Conservation (phyloP, 2,113 vertebrate species). For the Cyrtonyx montezumae region DNA sequence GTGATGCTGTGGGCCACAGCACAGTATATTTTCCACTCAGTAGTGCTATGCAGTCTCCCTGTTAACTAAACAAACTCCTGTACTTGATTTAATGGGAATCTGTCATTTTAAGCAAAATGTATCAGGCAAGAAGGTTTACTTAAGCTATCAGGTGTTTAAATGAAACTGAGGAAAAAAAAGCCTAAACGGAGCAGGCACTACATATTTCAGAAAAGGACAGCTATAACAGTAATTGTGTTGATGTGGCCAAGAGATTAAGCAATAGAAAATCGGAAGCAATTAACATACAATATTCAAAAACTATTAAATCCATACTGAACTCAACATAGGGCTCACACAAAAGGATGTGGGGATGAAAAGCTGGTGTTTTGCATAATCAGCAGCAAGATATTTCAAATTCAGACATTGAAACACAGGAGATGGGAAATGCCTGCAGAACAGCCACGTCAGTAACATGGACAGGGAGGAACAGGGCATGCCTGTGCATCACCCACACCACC, state of each 20-base stretch:
- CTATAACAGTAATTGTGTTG: slow-evolving; percentile 24
- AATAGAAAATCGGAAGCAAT: slow-evolving; percentile 49
- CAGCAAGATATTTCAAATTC: background rate
- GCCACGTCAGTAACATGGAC: rapidly evolving
- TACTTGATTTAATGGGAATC: slow-evolving; percentile 19
- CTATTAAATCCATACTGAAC: slow-evolving; percentile 6
- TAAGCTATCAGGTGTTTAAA: slow-evolving; percentile 12
- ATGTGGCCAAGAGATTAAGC: slow-evolving; percentile 38
- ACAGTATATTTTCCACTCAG: background rate
- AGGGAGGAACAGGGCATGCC: rapidly evolving
- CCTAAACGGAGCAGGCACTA: background rate
- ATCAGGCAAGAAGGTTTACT: background rate
- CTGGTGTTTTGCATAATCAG: background rate
- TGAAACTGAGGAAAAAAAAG: background rate
- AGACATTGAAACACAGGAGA: background rate
- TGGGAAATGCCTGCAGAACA: background rate
- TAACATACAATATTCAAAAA: slow-evolving; percentile 20
- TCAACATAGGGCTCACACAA: background rate
- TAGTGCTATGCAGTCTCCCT: background rate
- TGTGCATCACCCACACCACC: background rate
- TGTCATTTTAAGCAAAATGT: slow-evolving; percentile 35
- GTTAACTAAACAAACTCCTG: slow-evolving; percentile 33
- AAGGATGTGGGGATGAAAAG: background rate
- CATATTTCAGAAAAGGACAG: slow-evolving; percentile 32
- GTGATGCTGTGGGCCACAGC: background rate